Evolutionary conservation across 1,140 invertebrate species (phyloP), one percentile per base, ranked within the genome.

Genomic region (Ptiloglossa arizonensis): DNA sequence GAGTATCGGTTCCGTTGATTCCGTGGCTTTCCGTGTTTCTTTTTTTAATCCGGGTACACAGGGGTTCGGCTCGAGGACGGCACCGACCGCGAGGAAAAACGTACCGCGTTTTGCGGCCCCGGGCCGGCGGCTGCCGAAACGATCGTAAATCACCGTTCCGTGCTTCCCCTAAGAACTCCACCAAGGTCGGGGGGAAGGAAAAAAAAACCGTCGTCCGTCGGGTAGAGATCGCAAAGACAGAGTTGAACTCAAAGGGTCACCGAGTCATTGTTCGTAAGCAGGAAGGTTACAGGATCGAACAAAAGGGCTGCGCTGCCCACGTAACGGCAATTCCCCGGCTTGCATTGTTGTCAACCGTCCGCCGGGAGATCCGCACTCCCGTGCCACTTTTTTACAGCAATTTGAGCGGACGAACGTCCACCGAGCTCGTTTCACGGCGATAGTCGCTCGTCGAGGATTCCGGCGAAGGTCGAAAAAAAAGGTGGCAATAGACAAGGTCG

Each of bases 341-440:
- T 72, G 72, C 69, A 85, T 85, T 87, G 87, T 89, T 79, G 71
- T 75, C 59, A 62, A 69, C 13, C 24, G 48, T 0, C 46, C 44
- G 29, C 46, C 50, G n/a, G 5, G 24, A 29, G 35, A 32, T 15
- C 46, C 29, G 56, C 62, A 79, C 59, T 59, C 67, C 62, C 60
- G 56, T 66, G 59, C 52, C 54, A 80, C 63, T 83, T 86, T 90
- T 91, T 88, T 88, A 88, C 87, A 86, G 83, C 81, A 71, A 87
- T 90, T 81, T 86, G 71, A 87, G 86, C 83, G 86, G 80, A 70
- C 80, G 73, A 85, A 89, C 82, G 88, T 86, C 87, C 80, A 86
- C 82, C 79, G 76, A 71, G 81, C 86, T 70, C 79, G 79, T 89
- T 89, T 91, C 89, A 90, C 80, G n/a, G n/a, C n/a, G 86, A 68